Conservation (phyloP, 2,797 vertebrate species). For the Alauda arvensis region DNA sequence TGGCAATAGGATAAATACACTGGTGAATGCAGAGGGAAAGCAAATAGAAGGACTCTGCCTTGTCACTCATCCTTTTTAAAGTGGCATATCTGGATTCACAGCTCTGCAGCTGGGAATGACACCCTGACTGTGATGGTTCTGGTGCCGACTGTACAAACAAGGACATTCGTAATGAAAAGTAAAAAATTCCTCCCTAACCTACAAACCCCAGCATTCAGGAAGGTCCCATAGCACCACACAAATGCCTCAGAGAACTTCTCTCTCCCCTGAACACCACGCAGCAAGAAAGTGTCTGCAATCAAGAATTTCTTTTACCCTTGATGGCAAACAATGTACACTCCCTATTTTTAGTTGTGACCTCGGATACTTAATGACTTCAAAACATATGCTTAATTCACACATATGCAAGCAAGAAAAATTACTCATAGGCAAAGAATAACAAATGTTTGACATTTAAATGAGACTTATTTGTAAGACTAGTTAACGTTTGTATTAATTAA, state of each 20-base stretch:
- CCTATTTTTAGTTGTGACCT: constrained; percentile 39
- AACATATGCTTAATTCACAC: constrained; percentile 33
- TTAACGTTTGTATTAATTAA: constrained; percentile 57
- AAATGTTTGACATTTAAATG: constrained; percentile 52
- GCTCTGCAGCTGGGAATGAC: not conserved
- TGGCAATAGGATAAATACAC: not conserved
- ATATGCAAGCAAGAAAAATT: constrained; percentile 24
- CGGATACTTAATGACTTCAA: not conserved
- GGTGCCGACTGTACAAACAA: not conserved
- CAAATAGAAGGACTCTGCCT: not conserved
- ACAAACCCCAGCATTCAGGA: not conserved
- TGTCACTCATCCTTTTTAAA: not conserved
- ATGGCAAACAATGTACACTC: not conserved
- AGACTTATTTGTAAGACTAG: constrained; percentile 26
- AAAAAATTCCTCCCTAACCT: not conserved
- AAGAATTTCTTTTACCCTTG: not conserved
- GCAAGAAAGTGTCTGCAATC: not conserved
- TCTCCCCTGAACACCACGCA: not conserved
- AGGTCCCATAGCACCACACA: accelerated
- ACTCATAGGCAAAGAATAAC: constrained; percentile 41
- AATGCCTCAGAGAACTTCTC: not conserved
- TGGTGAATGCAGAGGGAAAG: not conserved
- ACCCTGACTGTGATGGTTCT: not conserved
- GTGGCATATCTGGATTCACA: not conserved
- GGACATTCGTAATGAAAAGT: not conserved